Evolutionary conservation across 2,797 vertebrate species (phyloP).

Genomic region (Danio kyathit): DNA sequence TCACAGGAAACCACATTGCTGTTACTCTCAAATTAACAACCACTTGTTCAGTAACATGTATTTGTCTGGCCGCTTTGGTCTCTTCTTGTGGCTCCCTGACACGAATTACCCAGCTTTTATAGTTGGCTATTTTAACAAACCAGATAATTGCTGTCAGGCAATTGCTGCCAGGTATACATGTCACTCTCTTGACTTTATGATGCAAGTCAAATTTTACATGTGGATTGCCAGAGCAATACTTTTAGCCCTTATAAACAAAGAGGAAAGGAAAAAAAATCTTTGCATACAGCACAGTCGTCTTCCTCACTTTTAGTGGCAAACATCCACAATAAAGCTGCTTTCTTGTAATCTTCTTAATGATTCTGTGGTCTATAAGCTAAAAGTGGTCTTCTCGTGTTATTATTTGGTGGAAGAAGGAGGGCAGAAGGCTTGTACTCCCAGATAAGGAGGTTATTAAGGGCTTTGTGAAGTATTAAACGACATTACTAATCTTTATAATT

Average conservation of each 20-base stretch:
- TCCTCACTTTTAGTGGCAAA: constrained; percentile 13
- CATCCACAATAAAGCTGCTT: neutral
- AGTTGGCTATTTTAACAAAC: neutral
- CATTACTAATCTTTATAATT: constrained; percentile 27
- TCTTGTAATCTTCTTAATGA: constrained; percentile 12
- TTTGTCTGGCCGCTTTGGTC: neutral
- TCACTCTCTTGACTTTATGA: neutral
- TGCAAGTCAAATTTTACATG: neutral
- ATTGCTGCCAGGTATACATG: no score
- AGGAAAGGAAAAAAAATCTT: neutral
- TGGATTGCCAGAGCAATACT: neutral
- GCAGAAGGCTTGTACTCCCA: constrained; percentile 20
- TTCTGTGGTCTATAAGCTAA: constrained; percentile 18
- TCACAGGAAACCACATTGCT: constrained; percentile 5
- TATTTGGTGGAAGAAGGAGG: neutral
- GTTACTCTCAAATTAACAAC: no score
- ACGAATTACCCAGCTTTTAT: neutral
- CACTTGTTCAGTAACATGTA: neutral
- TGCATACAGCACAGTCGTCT: neutral
- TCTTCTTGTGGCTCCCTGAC: constrained; percentile 6
- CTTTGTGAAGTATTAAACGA: constrained; percentile 19
- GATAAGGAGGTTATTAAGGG: constrained; percentile 13
- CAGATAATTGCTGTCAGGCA: neutral
- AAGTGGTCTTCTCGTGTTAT: neutral
- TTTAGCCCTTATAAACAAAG: neutral